Percentiles rank a stretch among this genome's conserved stretches.
Evolutionary conservation across 2,797 vertebrate genomes (phyloP).

Genomic region (Lagorchestes hirsutus): DNA sequence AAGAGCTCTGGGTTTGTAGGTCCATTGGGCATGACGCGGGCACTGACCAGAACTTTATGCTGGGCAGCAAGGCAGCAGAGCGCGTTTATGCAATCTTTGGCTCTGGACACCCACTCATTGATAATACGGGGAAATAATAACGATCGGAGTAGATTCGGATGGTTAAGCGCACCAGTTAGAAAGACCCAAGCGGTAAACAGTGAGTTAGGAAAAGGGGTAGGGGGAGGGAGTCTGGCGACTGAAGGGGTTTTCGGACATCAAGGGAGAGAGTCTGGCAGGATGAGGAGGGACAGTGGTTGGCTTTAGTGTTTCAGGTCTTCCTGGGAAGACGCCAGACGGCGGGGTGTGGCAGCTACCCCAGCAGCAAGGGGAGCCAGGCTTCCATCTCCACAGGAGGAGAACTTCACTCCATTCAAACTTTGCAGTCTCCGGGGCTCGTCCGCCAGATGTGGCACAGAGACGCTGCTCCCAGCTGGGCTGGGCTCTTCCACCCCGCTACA

Average conservation of each 20-base stretch:
- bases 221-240: neutral
- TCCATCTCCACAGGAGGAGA: neutral
- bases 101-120: neutral
- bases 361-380: constrained; percentile 12
- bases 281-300: neutral
- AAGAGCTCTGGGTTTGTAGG: neutral
- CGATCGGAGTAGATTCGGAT: neutral
- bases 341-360: neutral
- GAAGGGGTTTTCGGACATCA: neutral
- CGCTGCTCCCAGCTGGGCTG: constrained; percentile 8
- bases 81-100: neutral
- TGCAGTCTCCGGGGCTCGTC: neutral
- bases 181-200: neutral
- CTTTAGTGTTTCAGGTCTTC: neutral
- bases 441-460: neutral
- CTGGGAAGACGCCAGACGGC: neutral
- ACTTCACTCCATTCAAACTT: neutral
- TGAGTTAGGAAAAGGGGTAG: neutral
- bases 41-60: neutral
- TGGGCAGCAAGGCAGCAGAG: neutral
- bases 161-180: neutral
- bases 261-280: neutral
- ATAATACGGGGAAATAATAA: neutral
- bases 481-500: neutral
- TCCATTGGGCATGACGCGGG: neutral